These are phyloP conservation scores for Cantharis flavilabris DNA, from an alignment of 2,888 invertebrate genomes.

Conservation along the genomic window DNA sequence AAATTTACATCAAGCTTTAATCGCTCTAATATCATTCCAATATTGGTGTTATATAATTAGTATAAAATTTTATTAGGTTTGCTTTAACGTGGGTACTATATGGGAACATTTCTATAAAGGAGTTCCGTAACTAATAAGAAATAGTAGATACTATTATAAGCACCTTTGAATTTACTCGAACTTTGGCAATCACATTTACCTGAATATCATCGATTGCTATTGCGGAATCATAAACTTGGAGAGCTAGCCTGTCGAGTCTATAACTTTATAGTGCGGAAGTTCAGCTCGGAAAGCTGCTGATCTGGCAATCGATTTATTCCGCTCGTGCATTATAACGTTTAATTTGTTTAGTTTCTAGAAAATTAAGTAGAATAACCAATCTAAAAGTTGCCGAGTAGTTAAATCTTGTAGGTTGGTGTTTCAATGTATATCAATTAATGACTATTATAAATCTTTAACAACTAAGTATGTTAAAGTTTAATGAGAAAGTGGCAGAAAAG, in stretches of 20 bases:
- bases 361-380: not conserved
- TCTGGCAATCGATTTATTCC: constrained; percentile 1
- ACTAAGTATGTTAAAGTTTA: not conserved
- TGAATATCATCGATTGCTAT: constrained; percentile 4
- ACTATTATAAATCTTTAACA: not conserved
- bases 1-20: not conserved
- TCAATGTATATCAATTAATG: not conserved
- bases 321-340: not conserved
- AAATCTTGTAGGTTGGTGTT: not conserved
- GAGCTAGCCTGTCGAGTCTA: not conserved
- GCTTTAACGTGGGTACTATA: not conserved
- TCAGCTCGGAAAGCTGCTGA: not conserved
- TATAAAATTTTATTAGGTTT: not conserved
- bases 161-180: not conserved
- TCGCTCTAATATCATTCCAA: not conserved
- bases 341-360: not conserved
- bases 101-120: not conserved
- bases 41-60: not conserved
- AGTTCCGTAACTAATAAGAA: not conserved
- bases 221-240: constrained; percentile 3
- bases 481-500: not conserved
- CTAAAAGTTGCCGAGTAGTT: not conserved
- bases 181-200: constrained; percentile 1
- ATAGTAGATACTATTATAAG: not conserved
- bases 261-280: constrained; percentile 1